These are phyloP conservation scores for Troides helena DNA, from an alignment of 2,888 invertebrate species.

Conservation along the genomic window DNA sequence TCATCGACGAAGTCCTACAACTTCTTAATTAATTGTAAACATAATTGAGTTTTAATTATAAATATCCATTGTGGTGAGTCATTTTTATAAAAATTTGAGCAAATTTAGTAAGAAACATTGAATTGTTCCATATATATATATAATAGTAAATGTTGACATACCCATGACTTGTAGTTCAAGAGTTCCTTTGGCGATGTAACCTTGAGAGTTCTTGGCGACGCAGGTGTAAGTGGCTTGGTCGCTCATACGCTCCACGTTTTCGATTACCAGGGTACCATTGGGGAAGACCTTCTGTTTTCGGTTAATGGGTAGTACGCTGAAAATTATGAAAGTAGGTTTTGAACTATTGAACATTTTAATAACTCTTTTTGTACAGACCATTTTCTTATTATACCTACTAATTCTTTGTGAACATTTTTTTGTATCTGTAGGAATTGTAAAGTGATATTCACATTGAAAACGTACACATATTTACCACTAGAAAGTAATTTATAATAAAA, in stretches of 20 bases:
- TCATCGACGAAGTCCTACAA: no score
- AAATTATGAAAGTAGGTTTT: constrained; percentile 32
- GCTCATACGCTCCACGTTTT: constrained; percentile 94
- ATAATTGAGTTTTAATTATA: no score
- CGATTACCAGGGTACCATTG: constrained; percentile 95
- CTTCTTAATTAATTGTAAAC: no score
- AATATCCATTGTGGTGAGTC: no score
- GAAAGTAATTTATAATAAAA: no score
- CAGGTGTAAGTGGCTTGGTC: constrained; percentile 97
- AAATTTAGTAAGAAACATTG: constrained; percentile 15
- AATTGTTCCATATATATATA: background rate
- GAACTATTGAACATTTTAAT: background rate
- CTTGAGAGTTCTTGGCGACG: constrained; percentile 94
- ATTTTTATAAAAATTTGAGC: constrained; percentile 7
- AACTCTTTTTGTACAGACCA: background rate
- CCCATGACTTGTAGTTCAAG: constrained; percentile 98
- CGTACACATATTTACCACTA: no score
- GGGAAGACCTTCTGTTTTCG: constrained; percentile 96
- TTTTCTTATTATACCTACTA: background rate
- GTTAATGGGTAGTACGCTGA: constrained; percentile 92
- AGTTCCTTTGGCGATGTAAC: constrained; percentile 92
- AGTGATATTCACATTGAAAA: no score
- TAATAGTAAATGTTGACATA: constrained; percentile 76
- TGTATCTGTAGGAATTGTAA: no score
- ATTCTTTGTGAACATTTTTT: no score